Percentiles rank a stretch among this genome's conserved stretches.
Conservation (phyloP, 2,113 vertebrate genomes). For the Scytalopus superciliaris region DNA sequence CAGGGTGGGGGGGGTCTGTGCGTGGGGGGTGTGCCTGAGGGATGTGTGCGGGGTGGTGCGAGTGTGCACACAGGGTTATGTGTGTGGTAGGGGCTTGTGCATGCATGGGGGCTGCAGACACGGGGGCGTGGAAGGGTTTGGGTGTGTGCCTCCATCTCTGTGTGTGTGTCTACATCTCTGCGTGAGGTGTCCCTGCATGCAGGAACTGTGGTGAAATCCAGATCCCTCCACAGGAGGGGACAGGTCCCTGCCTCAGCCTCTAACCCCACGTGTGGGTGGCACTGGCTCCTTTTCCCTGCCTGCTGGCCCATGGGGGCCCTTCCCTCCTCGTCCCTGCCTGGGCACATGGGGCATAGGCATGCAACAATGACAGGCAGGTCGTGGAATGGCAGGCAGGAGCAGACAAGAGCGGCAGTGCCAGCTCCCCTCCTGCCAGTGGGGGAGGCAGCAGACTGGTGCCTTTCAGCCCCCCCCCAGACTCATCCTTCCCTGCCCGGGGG, state of each 20-base stretch:
- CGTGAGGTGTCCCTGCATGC: background rate
- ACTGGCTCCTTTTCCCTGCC: background rate
- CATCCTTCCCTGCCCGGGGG: background rate
- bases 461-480: background rate
- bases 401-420: background rate
- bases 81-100: background rate
- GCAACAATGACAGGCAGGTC: background rate
- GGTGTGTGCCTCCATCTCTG: background rate
- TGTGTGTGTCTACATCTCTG: background rate
- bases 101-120: background rate
- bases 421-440: background rate
- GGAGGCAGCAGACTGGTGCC: background rate
- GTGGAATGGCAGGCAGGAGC: background rate
- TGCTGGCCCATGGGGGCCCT: background rate
- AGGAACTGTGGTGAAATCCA: background rate
- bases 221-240: background rate
- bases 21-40: background rate
- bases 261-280: background rate
- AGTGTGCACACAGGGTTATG: background rate
- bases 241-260: background rate
- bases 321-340: background rate
- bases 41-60: background rate
- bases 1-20: background rate
- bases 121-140: rapidly evolving
- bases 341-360: background rate